Conservation (phyloP, 1,140 invertebrate species). For the Euwallacea similis region DNA sequence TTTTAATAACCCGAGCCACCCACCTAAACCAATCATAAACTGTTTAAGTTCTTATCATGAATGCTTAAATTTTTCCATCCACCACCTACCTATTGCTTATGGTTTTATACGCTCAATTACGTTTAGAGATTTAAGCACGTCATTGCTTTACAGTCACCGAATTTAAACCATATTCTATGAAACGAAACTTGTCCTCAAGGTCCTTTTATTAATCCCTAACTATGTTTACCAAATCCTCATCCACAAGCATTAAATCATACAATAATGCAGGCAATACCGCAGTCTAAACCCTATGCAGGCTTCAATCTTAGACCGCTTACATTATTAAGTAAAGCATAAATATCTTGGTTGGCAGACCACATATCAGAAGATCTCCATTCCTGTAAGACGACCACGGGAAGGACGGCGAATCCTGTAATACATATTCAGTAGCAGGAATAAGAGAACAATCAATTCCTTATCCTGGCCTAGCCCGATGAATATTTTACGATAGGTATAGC, state of each 20-base stretch:
- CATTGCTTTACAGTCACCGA: too few relatives aligned
- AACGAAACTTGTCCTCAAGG: too few relatives aligned
- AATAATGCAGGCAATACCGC: slow-evolving; percentile 10
- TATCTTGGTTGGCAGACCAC: slow-evolving; percentile 30
- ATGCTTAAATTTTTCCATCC: too few relatives aligned
- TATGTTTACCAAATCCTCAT: background rate
- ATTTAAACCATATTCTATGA: too few relatives aligned
- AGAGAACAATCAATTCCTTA: slow-evolving; percentile 28
- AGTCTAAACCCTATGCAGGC: slow-evolving; percentile 16
- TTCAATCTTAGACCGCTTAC: slow-evolving; percentile 24
- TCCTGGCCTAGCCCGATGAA: slow-evolving; percentile 1
- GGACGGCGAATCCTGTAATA: slow-evolving; percentile 29
- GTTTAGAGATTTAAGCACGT: too few relatives aligned
- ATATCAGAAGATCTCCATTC: slow-evolving; percentile 33
- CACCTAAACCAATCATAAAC: too few relatives aligned
- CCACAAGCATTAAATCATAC: slow-evolving; percentile 15
- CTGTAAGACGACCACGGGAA: slow-evolving; percentile 26
- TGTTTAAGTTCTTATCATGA: too few relatives aligned
- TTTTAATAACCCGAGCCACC: too few relatives aligned
- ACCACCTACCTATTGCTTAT: too few relatives aligned
- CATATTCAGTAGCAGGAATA: slow-evolving; percentile 31
- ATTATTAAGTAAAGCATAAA: slow-evolving; percentile 33
- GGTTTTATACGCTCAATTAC: too few relatives aligned
- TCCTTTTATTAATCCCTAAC: too few relatives aligned
- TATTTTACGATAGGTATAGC: background rate